These are phyloP conservation scores for Bubo bubo DNA, from an alignment of 2,113 vertebrate genomes.

Conservation along the genomic window DNA sequence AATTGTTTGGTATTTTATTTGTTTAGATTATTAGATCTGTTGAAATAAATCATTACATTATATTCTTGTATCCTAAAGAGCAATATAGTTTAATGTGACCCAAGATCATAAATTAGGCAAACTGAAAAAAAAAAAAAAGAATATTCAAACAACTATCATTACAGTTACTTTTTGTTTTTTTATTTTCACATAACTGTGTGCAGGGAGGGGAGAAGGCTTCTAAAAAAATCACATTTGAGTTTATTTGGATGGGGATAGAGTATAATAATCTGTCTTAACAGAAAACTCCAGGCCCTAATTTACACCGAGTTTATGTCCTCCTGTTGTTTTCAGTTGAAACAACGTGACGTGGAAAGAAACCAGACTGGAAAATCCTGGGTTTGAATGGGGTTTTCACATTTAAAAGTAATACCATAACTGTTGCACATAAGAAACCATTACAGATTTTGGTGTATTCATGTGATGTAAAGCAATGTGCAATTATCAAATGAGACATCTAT, in stretches of 20 bases:
- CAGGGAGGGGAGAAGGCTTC: background rate
- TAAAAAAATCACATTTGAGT: background rate
- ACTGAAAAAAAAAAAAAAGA: background rate
- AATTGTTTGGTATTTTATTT: constrained; percentile 5
- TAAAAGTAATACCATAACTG: background rate
- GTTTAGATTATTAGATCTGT: background rate
- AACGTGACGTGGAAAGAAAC: background rate
- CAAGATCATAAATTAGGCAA: background rate
- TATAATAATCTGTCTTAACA: background rate
- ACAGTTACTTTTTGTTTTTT: background rate
- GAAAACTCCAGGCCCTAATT: background rate
- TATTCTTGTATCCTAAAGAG: background rate
- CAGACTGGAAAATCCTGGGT: background rate
- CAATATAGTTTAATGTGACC: background rate
- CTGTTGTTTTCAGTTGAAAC: background rate
- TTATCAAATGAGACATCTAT: background rate
- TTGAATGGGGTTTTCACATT: background rate
- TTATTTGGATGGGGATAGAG: background rate
- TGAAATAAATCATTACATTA: background rate
- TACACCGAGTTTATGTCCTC: background rate
- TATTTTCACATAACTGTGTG: background rate
- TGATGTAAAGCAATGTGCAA: background rate
- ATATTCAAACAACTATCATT: background rate
- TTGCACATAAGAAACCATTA: background rate
- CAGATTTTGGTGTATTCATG: background rate